Percentiles rank a stretch among this genome's conserved stretches.
phyloP scores from a whole-genome alignment of 2,888 invertebrate species.

The Polymixis lichenea region DNA sequence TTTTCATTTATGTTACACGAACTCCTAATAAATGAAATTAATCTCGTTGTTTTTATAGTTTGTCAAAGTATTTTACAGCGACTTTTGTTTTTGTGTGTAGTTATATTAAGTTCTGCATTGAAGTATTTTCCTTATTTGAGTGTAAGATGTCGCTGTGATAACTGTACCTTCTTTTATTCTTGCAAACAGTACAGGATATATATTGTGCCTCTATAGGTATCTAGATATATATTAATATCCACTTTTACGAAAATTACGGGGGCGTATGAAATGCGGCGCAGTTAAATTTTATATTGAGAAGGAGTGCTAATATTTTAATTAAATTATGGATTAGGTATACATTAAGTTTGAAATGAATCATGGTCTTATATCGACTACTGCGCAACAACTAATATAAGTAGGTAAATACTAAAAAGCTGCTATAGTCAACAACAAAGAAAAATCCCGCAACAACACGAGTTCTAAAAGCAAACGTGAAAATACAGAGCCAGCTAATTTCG shows the following conservation, averaged over 20 bases:
- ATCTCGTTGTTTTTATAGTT: slow-evolving; percentile 62
- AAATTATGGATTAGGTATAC: too few species aligned
- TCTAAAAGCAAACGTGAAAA: slow-evolving; percentile 53
- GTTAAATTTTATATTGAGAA: too few species aligned
- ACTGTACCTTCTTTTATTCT: not conserved
- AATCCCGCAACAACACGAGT: slow-evolving; percentile 30
- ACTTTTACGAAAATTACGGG: too few species aligned
- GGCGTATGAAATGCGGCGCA: too few species aligned
- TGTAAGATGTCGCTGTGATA: slow-evolving; percentile 3
- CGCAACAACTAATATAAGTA: too few species aligned
- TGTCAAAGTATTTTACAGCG: slow-evolving; percentile 54
- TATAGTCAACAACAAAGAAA: slow-evolving; percentile 24
- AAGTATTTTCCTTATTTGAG: slow-evolving; percentile 41
- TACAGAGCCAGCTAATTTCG: slow-evolving; percentile 59
- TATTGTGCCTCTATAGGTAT: too few species aligned
- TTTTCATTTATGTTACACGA: slow-evolving; percentile 63
- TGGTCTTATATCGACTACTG: too few species aligned
- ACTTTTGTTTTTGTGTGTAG: slow-evolving; percentile 37
- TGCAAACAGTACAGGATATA: not conserved
- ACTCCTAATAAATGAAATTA: slow-evolving; percentile 64
- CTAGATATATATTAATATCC: too few species aligned
- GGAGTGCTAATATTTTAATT: too few species aligned
- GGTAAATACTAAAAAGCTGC: not conserved
- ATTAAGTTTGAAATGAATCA: too few species aligned
- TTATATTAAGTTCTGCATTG: slow-evolving; percentile 41